Evolutionary conservation across 2,888 invertebrate genomes (phyloP).

Genomic region (Venustoraphidia nigricollis): DNA sequence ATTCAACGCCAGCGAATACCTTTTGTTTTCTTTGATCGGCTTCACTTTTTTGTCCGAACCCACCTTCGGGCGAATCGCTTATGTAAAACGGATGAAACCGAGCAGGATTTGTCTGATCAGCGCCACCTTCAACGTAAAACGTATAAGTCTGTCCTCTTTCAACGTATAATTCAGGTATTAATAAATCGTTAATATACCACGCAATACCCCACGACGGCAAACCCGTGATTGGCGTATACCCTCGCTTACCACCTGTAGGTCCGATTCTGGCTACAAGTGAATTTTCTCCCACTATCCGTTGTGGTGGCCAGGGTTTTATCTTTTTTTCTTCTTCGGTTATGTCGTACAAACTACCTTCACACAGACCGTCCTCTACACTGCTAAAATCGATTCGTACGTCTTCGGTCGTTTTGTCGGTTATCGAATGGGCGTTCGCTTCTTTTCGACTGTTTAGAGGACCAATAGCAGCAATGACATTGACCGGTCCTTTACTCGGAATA

Average conservation of each 20-base stretch:
- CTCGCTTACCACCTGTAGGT: constrained; percentile 66
- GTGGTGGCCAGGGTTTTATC: constrained; percentile 52
- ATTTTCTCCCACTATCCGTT: constrained; percentile 41
- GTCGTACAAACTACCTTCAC: constrained; percentile 49
- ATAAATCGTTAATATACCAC: constrained; percentile 82
- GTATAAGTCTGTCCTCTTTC: constrained; percentile 76
- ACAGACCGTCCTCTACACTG: constrained; percentile 51
- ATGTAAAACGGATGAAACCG: constrained; percentile 87
- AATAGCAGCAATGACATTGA: constrained; percentile 76
- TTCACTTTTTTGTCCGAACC: constrained; percentile 63
- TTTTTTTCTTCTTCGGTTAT: constrained; percentile 40
- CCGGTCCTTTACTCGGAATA: constrained; percentile 48
- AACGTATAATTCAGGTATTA: constrained; percentile 80
- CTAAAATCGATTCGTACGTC: constrained; percentile 72
- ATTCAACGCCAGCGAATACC: constrained; percentile 68
- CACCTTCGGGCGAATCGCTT: constrained; percentile 72
- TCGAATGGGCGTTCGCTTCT: constrained; percentile 73
- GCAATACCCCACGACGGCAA: constrained; percentile 78
- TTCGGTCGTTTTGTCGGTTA: constrained; percentile 51
- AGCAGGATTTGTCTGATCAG: constrained; percentile 63
- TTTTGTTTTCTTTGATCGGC: constrained; percentile 53
- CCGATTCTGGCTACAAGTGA: constrained; percentile 65
- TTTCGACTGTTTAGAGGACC: constrained; percentile 64
- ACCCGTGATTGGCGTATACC: constrained; percentile 68
- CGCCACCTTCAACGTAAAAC: constrained; percentile 74